These are phyloP conservation scores for Ramphastos sulfuratus DNA, from an alignment of 2,113 vertebrate species.

Conservation along the genomic window DNA sequence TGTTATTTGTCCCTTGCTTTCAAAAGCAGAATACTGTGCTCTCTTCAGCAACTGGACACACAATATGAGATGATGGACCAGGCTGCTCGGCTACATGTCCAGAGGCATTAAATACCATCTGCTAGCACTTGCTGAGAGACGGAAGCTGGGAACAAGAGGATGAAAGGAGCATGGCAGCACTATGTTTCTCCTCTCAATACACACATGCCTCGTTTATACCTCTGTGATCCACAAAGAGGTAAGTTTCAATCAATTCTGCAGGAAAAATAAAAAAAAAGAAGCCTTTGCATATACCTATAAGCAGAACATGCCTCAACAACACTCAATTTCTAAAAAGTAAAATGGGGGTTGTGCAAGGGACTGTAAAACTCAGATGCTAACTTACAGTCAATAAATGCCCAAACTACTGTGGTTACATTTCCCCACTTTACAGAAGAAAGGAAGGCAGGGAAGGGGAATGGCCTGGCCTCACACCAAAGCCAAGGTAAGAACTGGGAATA, in stretches of 20 bases:
- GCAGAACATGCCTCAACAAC: not conserved
- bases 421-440: not conserved
- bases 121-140: accelerated
- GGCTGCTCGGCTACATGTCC: not conserved
- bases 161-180: not conserved
- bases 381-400: not conserved
- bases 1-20: not conserved
- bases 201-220: not conserved
- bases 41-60: not conserved
- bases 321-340: not conserved
- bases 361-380: not conserved
- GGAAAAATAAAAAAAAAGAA: not conserved
- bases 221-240: not conserved
- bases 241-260: not conserved
- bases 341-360: not conserved
- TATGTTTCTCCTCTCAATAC: accelerated
- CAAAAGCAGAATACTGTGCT: not conserved
- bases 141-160: not conserved
- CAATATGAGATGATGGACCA: too few species aligned
- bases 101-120: not conserved
- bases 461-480: not conserved
- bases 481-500: not conserved
- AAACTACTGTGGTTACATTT: accelerated
- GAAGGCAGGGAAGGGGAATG: not conserved
- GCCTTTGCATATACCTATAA: not conserved